Conservation (phyloP, 1,140 invertebrate species). For the Ladona fulva region DNA sequence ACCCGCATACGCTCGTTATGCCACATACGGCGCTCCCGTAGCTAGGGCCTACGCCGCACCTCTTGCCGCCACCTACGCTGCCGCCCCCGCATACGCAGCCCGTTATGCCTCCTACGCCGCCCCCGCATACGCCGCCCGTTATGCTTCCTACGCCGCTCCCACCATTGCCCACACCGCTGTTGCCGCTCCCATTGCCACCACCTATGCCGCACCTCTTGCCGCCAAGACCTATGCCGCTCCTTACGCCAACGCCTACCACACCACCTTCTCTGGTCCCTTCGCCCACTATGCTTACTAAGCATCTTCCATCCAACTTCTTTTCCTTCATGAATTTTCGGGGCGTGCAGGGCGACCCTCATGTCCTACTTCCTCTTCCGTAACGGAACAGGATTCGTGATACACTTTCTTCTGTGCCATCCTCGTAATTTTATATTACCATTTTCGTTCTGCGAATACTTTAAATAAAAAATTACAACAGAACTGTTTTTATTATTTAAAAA, state of each 20-base stretch:
- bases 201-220: slow-evolving; percentile 25
- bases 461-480: neutral
- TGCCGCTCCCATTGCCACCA: slow-evolving; percentile 36
- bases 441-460: neutral
- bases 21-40: slow-evolving; percentile 23
- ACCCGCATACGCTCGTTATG: no score
- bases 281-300: neutral
- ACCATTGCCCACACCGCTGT: slow-evolving; percentile 52
- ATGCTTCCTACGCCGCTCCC: slow-evolving; percentile 45
- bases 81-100: neutral
- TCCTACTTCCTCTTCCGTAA: no score
- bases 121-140: slow-evolving; percentile 25
- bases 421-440: neutral
- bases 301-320: neutral
- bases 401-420: neutral
- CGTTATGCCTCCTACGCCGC: neutral
- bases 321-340: neutral
- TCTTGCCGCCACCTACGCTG: slow-evolving; percentile 26
- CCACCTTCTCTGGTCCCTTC: slow-evolving; percentile 26
- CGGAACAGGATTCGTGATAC: neutral
- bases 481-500: no score
- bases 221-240: slow-evolving; percentile 21
- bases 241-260: slow-evolving; percentile 18
- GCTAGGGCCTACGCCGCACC: neutral
- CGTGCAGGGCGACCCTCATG: no score